Conservation (phyloP, 1,140 invertebrate genomes). For the Drosophila watanabei region DNA sequence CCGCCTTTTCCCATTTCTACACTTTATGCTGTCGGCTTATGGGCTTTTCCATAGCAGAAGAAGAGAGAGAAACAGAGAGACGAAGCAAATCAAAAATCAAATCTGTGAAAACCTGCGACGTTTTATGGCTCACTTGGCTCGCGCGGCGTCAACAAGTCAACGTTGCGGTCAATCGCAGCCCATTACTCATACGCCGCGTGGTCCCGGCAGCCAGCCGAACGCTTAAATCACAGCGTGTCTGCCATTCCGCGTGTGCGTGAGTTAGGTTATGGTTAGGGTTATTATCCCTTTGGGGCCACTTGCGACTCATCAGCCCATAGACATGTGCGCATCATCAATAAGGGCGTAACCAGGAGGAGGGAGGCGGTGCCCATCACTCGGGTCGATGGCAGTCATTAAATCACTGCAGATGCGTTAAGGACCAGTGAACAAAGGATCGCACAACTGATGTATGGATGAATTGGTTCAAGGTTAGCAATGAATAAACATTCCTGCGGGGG, state of each 20-base stretch:
- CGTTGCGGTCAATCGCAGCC: slow-evolving; percentile 51
- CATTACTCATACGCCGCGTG: slow-evolving; percentile 70
- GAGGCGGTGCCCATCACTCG: slow-evolving; percentile 28
- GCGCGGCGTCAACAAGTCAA: slow-evolving; percentile 57
- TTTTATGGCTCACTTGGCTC: slow-evolving; percentile 53
- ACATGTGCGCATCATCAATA: slow-evolving; percentile 61
- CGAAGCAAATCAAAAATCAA: slow-evolving; percentile 28
- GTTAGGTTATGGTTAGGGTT: slow-evolving; percentile 50
- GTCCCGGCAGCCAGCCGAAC: slow-evolving; percentile 1
- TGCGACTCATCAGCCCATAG: slow-evolving; percentile 66
- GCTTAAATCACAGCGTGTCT: slow-evolving; percentile 44
- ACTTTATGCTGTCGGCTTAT: slow-evolving; percentile 10
- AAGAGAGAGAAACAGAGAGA: neutral
- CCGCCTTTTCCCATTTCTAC: slow-evolving; percentile 30
- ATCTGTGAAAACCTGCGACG: slow-evolving; percentile 37
- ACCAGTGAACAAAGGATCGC: slow-evolving; percentile 6
- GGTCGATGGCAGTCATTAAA: slow-evolving; percentile 63
- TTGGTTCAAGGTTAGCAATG: slow-evolving; percentile 39
- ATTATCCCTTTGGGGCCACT: slow-evolving; percentile 76
- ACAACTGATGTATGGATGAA: slow-evolving; percentile 17
- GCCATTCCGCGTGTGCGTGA: slow-evolving; percentile 15
- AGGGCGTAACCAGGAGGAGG: slow-evolving; percentile 40
- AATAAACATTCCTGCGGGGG: neutral
- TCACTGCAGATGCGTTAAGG: slow-evolving; percentile 52
- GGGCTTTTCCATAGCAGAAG: neutral